A percentile compares a stretch with the other conserved stretches of the same genome.
These are phyloP conservation scores for Poeciliopsis prolifica DNA, from an alignment of 2,113 vertebrate species.

Conservation along the genomic window DNA sequence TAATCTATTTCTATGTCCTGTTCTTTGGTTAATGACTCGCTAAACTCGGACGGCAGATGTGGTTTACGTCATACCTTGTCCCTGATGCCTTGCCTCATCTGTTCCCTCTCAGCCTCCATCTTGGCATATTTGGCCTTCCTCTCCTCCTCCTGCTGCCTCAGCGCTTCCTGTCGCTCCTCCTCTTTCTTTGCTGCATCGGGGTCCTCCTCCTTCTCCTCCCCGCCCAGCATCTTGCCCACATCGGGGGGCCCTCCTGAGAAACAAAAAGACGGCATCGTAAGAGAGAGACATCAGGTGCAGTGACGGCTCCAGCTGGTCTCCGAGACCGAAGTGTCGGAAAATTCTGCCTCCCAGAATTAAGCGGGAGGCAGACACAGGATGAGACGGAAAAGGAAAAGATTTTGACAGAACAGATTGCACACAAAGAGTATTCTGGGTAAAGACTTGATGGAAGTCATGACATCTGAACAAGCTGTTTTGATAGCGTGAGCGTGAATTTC, in stretches of 20 bases:
- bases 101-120: constrained; percentile 98
- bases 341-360: neutral
- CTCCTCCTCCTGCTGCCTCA: constrained; percentile 97
- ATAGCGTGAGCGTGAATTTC: too few relatives aligned
- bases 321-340: constrained; percentile 5
- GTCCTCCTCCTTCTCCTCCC: constrained; percentile 96
- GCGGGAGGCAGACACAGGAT: constrained; percentile 1
- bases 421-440: neutral
- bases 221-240: constrained; percentile 98
- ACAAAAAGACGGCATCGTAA: neutral
- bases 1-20: neutral
- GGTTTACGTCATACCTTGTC: constrained; percentile 86
- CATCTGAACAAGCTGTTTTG: neutral
- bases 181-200: constrained; percentile 97
- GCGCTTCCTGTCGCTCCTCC: constrained; percentile 94
- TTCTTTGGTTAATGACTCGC: neutral
- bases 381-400: neutral
- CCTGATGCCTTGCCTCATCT: constrained; percentile 95
- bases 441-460: neutral
- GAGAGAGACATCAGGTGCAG: constrained; percentile 8
- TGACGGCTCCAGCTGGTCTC: constrained; percentile 7
- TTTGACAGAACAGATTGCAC: neutral
- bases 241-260: constrained; percentile 89
- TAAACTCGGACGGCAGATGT: neutral
- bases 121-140: constrained; percentile 95